phyloP scores from a whole-genome alignment of 2,113 vertebrate genomes.

The Anas platyrhynchos region DNA sequence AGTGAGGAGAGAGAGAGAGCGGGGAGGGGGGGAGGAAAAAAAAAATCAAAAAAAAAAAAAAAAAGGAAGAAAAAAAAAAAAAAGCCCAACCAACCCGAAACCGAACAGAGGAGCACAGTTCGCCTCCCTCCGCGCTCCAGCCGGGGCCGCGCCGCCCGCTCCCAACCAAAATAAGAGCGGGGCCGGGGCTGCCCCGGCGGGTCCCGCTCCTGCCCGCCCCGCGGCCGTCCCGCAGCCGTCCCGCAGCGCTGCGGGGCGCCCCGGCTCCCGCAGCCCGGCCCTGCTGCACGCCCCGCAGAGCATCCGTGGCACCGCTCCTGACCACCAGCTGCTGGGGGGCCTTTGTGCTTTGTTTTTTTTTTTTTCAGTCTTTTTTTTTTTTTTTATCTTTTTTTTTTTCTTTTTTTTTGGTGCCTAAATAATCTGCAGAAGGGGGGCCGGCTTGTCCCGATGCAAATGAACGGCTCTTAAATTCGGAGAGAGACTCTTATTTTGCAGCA shows the following conservation, averaged over 20 bases:
- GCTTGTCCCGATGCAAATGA: conserved; percentile 7
- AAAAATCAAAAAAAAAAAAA: neutral
- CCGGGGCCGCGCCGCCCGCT: conserved; percentile 46
- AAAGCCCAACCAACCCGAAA: conserved; percentile 35
- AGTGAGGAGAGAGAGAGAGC: conserved; percentile 86
- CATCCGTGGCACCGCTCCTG: neutral
- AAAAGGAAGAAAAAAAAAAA: neutral
- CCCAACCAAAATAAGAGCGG: conserved; percentile 79
- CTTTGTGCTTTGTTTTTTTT: neutral
- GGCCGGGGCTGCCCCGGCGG: neutral
- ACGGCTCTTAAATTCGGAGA: conserved; percentile 48
- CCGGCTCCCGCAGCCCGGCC: neutral
- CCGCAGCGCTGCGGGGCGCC: neutral
- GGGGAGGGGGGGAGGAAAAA: conserved; percentile 22
- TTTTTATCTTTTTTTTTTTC: no score
- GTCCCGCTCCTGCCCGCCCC: no score
- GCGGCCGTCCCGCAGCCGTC: no score
- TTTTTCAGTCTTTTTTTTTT: no score
- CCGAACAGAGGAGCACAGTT: conserved; percentile 88
- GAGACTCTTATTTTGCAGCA: conserved; percentile 79
- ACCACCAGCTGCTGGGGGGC: neutral
- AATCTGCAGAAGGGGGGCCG: neutral
- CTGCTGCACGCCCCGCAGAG: neutral
- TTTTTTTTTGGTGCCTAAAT: neutral
- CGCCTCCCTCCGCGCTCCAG: conserved; percentile 65